Conservation (phyloP, 2,797 vertebrate species). For the Mus minutoides region DNA sequence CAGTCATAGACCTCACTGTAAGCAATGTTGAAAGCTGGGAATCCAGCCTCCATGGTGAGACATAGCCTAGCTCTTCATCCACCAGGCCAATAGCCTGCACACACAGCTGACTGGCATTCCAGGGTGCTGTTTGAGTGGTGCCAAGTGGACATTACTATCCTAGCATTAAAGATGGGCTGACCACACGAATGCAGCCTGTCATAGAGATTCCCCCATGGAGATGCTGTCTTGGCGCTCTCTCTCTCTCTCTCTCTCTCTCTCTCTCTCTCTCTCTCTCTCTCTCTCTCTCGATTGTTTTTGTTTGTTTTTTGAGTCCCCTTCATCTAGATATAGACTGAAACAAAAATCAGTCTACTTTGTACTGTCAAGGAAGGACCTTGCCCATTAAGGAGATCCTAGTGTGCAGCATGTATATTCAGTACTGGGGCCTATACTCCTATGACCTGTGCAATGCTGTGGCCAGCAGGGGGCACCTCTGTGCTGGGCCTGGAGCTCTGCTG, state of each 20-base stretch:
- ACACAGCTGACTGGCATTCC: not conserved
- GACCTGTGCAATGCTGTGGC: not conserved
- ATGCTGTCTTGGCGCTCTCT: not conserved
- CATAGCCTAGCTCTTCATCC: rapidly evolving
- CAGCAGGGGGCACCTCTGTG: not conserved
- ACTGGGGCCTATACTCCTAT: not conserved
- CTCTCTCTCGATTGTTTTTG: too few relatives aligned
- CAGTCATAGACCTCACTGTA: not conserved
- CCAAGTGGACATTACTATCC: not conserved
- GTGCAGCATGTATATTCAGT: rapidly evolving
- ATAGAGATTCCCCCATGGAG: not conserved
- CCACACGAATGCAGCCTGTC: not conserved
- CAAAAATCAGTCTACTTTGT: too few relatives aligned
- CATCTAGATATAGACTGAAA: not conserved
- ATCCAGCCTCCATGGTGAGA: not conserved
- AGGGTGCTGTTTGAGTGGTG: not conserved
- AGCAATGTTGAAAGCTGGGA: not conserved
- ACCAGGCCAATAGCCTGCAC: rapidly evolving
- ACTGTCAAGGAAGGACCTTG: not conserved
- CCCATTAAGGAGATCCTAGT: too few relatives aligned
- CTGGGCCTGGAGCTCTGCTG: not conserved
- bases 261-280: too few relatives aligned
- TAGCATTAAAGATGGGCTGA: too few relatives aligned
- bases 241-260: too few relatives aligned
- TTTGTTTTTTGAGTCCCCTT: not conserved